phyloP scores from a whole-genome alignment of 2,888 invertebrate species.

The Hirtodrosophila cameraria region DNA sequence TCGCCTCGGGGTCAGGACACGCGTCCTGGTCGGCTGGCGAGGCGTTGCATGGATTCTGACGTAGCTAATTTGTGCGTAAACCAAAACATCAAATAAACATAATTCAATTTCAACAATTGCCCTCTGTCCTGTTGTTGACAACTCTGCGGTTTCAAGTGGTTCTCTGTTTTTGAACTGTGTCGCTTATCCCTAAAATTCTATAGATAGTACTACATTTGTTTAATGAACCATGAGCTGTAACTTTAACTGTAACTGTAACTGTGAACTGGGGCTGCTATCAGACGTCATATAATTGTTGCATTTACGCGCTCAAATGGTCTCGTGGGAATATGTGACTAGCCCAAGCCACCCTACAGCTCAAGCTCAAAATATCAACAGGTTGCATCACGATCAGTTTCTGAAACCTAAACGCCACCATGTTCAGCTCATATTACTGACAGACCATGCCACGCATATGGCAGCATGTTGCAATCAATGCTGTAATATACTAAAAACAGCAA shows the following conservation, averaged over 20 bases:
- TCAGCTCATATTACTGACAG: slow-evolving; percentile 65
- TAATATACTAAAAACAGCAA: neutral
- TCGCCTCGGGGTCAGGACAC: slow-evolving; percentile 82
- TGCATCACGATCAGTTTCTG: slow-evolving; percentile 25
- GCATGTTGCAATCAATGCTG: neutral
- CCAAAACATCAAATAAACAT: slow-evolving; percentile 82
- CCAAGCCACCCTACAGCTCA: neutral
- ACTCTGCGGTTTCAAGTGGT: slow-evolving; percentile 61
- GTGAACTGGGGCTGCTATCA: slow-evolving; percentile 31
- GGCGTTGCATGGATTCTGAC: slow-evolving; percentile 71
- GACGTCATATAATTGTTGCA: slow-evolving; percentile 46
- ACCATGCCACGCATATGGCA: slow-evolving; percentile 40
- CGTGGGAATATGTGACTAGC: slow-evolving; percentile 57
- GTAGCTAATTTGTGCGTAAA: slow-evolving; percentile 82
- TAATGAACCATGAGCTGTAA: slow-evolving; percentile 64
- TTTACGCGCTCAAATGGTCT: slow-evolving; percentile 18
- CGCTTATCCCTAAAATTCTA: neutral
- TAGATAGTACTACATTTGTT: slow-evolving; percentile 47
- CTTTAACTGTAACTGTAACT: too few species aligned
- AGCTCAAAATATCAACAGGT: slow-evolving; percentile 60
- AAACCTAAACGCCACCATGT: slow-evolving; percentile 44
- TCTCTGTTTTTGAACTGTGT: slow-evolving; percentile 5
- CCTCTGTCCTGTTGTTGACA: slow-evolving; percentile 60
- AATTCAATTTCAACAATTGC: slow-evolving; percentile 83
- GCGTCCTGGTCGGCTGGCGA: slow-evolving; percentile 63